These are phyloP conservation scores for Lithophane socia DNA, from an alignment of 2,888 invertebrate species.

Conservation along the genomic window DNA sequence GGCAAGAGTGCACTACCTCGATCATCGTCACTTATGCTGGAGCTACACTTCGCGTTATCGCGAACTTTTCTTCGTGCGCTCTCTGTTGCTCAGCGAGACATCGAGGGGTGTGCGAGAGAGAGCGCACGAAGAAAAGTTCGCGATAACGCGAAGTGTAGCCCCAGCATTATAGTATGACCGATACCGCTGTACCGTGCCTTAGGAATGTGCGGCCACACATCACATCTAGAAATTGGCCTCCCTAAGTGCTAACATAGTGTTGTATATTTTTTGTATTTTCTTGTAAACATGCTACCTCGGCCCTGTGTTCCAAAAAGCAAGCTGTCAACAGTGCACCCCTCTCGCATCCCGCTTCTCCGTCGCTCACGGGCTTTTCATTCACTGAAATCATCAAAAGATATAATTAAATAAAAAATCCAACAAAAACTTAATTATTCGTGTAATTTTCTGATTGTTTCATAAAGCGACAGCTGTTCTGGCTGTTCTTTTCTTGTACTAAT, in stretches of 20 bases:
- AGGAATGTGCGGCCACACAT: too few species aligned
- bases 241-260: background rate
- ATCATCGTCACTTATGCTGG: too few species aligned
- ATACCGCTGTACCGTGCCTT: too few species aligned
- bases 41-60: too few species aligned
- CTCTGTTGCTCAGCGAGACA: too few species aligned
- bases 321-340: constrained; percentile 67
- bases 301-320: constrained; percentile 57
- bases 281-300: constrained; percentile 39
- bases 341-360: constrained; percentile 75
- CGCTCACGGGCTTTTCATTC: constrained; percentile 68
- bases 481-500: background rate
- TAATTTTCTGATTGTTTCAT: background rate
- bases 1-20: too few species aligned
- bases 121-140: too few species aligned
- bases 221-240: background rate
- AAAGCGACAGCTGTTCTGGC: background rate
- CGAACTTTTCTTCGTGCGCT: too few species aligned
- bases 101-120: too few species aligned
- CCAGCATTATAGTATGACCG: too few species aligned
- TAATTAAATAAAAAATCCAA: background rate
- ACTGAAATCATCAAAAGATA: constrained; percentile 55
- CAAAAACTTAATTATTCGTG: background rate
- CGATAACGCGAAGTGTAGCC: too few species aligned
- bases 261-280: background rate